Conservation (phyloP, 2,888 invertebrate species). For the Carterocephalus palaemon region DNA sequence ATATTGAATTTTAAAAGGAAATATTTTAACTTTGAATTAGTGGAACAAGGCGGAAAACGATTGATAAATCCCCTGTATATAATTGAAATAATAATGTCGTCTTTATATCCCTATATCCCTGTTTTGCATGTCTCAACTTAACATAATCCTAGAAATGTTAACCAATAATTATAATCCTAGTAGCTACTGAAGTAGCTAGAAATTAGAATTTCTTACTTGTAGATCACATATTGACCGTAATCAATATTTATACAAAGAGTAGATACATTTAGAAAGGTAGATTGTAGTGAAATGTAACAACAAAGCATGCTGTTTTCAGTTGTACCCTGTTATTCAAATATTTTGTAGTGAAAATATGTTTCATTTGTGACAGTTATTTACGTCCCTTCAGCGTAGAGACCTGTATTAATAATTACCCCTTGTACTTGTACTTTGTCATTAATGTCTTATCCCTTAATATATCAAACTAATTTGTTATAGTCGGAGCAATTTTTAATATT, state of each 20-base stretch:
- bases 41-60: background rate
- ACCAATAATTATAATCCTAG: slow-evolving; percentile 11
- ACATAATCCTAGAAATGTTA: slow-evolving; percentile 13
- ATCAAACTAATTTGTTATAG: too few relatives aligned
- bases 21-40: background rate
- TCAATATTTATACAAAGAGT: slow-evolving; percentile 2
- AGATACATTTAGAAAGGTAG: slow-evolving; percentile 15
- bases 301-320: slow-evolving; percentile 15
- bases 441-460: too few relatives aligned
- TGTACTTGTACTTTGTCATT: too few relatives aligned
- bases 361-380: background rate
- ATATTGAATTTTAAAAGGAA: background rate
- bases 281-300: slow-evolving; percentile 14
- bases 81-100: background rate
- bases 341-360: slow-evolving; percentile 4
- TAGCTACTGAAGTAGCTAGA: slow-evolving; percentile 15
- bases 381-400: too few relatives aligned
- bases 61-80: background rate
- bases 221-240: slow-evolving; percentile 5
- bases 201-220: slow-evolving; percentile 10
- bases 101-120: slow-evolving; percentile 7
- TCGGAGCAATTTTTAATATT: too few relatives aligned
- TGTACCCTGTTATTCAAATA: slow-evolving; percentile 3
- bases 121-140: slow-evolving; percentile 17
- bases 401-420: too few relatives aligned